phyloP scores from a whole-genome alignment of 2,113 vertebrate species.

The Sialia sialis region DNA sequence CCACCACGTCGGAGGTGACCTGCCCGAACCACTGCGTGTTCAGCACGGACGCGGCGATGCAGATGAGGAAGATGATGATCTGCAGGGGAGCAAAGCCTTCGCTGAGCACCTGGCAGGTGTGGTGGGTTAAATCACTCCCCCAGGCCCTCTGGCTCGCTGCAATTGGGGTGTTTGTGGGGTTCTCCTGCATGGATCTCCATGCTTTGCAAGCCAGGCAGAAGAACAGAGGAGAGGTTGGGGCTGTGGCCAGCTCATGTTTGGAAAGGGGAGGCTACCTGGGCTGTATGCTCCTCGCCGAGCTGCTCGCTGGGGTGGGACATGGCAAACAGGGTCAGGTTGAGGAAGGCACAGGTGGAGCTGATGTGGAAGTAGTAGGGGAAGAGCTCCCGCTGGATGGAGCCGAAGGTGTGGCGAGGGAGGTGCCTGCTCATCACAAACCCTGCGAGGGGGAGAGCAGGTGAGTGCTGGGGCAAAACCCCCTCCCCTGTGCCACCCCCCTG shows the following conservation, averaged over 20 bases:
- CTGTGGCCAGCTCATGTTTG: fast-evolving
- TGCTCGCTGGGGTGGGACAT: slow-evolving; percentile 74
- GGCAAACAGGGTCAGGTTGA: slow-evolving; percentile 79
- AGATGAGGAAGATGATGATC: slow-evolving; percentile 76
- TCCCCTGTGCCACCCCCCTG: not conserved
- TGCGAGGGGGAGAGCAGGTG: not conserved
- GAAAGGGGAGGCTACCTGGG: slow-evolving; percentile 64
- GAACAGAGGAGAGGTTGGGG: not conserved
- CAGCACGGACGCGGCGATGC: slow-evolving; percentile 73
- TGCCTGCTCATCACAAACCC: slow-evolving; percentile 77
- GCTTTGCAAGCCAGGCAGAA: fast-evolving
- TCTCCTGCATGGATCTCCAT: not conserved
- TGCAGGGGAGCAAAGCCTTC: not conserved
- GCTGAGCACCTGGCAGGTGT: fast-evolving
- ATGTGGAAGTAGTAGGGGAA: slow-evolving; percentile 83
- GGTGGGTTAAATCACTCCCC: not conserved
- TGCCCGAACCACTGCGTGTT: slow-evolving; percentile 82
- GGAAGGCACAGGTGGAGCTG: slow-evolving; percentile 78
- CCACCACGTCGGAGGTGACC: slow-evolving; percentile 73
- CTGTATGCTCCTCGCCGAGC: slow-evolving; percentile 68
- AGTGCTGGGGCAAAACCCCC: not conserved
- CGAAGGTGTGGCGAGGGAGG: slow-evolving; percentile 78
- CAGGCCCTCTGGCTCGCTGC: not conserved
- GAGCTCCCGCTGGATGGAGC: slow-evolving; percentile 77
- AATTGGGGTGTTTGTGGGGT: fast-evolving